Percentiles rank a stretch among this genome's conserved stretches.
phyloP scores from a whole-genome alignment of 2,797 vertebrate species.

The Odontamblyopus rebecca region DNA sequence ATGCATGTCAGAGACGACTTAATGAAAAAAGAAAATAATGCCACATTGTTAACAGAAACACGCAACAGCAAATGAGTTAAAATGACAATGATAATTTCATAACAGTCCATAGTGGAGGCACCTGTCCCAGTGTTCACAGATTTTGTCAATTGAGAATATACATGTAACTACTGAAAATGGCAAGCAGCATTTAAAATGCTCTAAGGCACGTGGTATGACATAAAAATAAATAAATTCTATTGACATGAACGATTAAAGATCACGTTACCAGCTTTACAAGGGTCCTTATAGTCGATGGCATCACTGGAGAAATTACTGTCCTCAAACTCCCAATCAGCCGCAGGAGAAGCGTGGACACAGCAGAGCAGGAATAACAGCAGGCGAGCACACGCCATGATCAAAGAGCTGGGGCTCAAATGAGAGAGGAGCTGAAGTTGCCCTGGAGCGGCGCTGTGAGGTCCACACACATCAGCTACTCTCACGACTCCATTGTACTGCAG shows the following conservation, averaged over 20 bases:
- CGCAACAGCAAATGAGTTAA: no score
- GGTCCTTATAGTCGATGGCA: slow-evolving; percentile 79
- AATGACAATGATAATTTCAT: background rate
- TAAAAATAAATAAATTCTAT: background rate
- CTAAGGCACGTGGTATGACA: background rate
- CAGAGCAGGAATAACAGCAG: slow-evolving; percentile 57
- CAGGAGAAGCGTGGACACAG: slow-evolving; percentile 52
- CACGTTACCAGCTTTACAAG: slow-evolving; percentile 81
- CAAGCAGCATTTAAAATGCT: background rate
- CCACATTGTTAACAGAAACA: no score
- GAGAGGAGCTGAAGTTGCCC: background rate
- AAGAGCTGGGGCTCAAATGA: background rate
- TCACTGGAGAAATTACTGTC: slow-evolving; percentile 58
- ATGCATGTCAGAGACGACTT: background rate
- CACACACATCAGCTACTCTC: slow-evolving; percentile 4
- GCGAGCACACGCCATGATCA: slow-evolving; percentile 54
- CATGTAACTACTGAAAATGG: background rate
- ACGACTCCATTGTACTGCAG: slow-evolving; percentile 2
- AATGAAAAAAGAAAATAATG: background rate
- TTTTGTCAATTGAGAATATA: background rate
- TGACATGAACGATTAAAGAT: slow-evolving; percentile 8
- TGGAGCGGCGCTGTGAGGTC: background rate
- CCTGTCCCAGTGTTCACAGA: background rate
- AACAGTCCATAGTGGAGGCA: background rate
- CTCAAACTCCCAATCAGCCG: slow-evolving; percentile 48